Evolutionary conservation across 2,888 invertebrate genomes (phyloP).

Genomic region (Yponomeuta sedellus): DNA sequence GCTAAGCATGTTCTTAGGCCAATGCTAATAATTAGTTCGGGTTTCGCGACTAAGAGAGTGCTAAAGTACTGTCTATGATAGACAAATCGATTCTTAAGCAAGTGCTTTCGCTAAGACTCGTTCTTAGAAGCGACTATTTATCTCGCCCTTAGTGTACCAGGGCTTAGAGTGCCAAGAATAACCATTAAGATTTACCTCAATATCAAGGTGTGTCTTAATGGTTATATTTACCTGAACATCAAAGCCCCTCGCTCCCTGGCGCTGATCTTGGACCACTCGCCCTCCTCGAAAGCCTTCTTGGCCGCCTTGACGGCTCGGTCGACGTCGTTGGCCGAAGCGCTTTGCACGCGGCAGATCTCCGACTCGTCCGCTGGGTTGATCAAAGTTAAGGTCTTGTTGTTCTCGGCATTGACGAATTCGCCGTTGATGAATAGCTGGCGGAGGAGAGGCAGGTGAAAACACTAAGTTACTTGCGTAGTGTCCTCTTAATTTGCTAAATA

Average conservation of each 20-base stretch:
- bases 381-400: conserved; percentile 77
- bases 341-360: conserved; percentile 83
- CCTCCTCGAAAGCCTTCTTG: conserved; percentile 88
- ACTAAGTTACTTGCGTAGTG: too few relatives aligned
- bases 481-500: too few relatives aligned
- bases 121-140: too few relatives aligned
- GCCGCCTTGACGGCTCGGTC: conserved; percentile 93
- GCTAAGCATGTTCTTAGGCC: too few relatives aligned
- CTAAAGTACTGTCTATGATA: too few relatives aligned
- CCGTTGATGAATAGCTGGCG: conserved; percentile 94
- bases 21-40: too few relatives aligned
- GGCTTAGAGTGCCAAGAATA: too few relatives aligned
- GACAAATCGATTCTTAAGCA: too few relatives aligned
- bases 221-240: conserved; percentile 79
- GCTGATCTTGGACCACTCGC: conserved; percentile 96
- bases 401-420: conserved; percentile 87
- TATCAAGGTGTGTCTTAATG: neutral
- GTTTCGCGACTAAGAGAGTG: too few relatives aligned
- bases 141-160: too few relatives aligned
- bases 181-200: too few relatives aligned
- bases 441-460: conserved; percentile 65
- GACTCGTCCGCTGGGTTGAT: conserved; percentile 93
- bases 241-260: conserved; percentile 92
- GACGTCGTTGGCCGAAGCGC: conserved; percentile 87
- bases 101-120: too few relatives aligned